Percentiles rank a stretch among this genome's conserved stretches.
These are phyloP conservation scores for Apocrypta bakeri DNA, from an alignment of 1,140 invertebrate species.

Conservation along the genomic window DNA sequence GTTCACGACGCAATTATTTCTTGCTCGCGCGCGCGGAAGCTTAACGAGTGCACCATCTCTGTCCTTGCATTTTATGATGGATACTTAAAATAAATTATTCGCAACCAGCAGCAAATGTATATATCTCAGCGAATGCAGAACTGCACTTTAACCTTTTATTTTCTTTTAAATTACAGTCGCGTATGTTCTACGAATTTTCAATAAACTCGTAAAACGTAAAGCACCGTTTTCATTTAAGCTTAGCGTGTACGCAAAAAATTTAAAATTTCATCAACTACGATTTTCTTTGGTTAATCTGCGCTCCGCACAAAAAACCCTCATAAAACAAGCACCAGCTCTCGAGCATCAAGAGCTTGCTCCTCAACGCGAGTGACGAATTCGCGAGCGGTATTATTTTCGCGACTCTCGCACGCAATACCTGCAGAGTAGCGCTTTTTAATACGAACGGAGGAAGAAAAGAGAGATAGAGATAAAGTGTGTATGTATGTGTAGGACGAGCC, in stretches of 20 bases:
- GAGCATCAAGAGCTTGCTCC: neutral
- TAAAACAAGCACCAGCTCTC: neutral
- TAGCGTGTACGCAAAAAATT: neutral
- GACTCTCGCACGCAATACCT: neutral
- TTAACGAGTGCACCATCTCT: neutral
- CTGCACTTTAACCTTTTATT: too few species aligned
- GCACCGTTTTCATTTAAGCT: too few species aligned
- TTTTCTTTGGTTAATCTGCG: neutral
- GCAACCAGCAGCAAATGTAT: neutral
- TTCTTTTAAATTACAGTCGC: too few species aligned
- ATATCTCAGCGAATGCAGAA: neutral
- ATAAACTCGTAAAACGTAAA: too few species aligned
- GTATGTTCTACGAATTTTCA: too few species aligned
- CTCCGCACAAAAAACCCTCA: neutral
- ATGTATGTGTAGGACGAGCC: too few species aligned
- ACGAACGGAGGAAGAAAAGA: neutral
- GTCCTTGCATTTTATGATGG: neutral
- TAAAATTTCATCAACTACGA: neutral
- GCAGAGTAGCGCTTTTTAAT: slow-evolving; percentile 30
- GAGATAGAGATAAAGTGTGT: neutral
- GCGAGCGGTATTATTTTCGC: slow-evolving; percentile 2
- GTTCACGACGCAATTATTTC: neutral
- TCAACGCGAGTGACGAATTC: neutral
- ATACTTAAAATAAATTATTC: neutral
- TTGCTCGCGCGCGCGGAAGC: too few species aligned